These are phyloP conservation scores for Brachyptera putata DNA, from an alignment of 2,888 invertebrate genomes.

Conservation along the genomic window DNA sequence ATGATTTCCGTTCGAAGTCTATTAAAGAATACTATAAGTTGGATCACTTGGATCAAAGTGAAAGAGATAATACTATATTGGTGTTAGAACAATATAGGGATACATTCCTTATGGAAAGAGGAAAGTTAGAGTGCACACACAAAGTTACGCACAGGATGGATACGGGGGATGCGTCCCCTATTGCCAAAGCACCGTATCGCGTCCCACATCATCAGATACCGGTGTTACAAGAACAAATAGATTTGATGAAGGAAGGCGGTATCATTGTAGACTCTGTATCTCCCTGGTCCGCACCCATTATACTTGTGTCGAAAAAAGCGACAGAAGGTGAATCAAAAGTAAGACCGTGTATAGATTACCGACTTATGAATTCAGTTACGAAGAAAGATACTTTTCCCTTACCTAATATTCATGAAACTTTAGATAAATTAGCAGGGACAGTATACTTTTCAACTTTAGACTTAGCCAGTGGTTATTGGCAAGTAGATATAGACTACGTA, in stretches of 20 bases:
- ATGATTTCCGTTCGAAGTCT: not conserved
- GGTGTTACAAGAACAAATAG: not conserved
- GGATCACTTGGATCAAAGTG: not conserved
- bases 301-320: not conserved
- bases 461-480: not conserved
- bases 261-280: not conserved
- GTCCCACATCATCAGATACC: not conserved
- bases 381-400: not conserved
- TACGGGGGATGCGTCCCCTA: too few relatives aligned
- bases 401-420: not conserved
- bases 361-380: not conserved
- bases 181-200: not conserved
- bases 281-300: not conserved
- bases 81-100: too few relatives aligned
- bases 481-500: too few relatives aligned
- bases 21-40: not conserved
- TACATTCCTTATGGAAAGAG: too few relatives aligned
- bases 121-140: too few relatives aligned
- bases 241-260: not conserved
- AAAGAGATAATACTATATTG: too few relatives aligned
- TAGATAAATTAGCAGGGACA: not conserved
- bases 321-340: not conserved
- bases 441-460: conserved; percentile 2
- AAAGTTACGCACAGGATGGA: too few relatives aligned
- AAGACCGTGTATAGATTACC: not conserved